Conservation (phyloP, 1,140 invertebrate species). For the Papilio polytes region DNA sequence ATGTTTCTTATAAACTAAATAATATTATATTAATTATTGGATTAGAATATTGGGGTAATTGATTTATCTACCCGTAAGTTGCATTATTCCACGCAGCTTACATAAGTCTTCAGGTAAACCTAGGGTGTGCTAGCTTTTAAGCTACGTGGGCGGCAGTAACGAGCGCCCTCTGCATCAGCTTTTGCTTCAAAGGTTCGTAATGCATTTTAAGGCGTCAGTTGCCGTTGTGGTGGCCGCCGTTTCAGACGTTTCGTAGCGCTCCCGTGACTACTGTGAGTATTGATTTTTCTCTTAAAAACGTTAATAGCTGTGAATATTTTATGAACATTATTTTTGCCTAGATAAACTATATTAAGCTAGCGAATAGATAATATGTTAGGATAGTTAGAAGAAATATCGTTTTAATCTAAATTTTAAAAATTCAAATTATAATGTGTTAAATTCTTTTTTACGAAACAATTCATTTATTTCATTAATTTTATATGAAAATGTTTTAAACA, state of each 20-base stretch:
- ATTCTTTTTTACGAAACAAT: too few species aligned
- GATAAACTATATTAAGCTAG: not conserved
- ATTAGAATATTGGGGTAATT: too few species aligned
- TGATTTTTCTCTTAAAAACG: not conserved
- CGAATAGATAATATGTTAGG: not conserved
- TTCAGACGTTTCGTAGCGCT: not conserved
- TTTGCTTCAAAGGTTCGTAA: not conserved
- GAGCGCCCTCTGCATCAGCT: not conserved
- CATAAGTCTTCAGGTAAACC: not conserved
- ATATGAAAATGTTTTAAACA: not conserved
- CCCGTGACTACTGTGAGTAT: not conserved
- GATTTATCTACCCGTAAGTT: too few species aligned
- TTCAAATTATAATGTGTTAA: too few species aligned
- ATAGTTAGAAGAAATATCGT: not conserved
- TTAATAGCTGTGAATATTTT: not conserved
- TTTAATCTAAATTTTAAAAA: not conserved
- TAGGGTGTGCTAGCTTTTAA: not conserved
- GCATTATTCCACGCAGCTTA: not conserved
- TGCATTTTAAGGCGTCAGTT: constrained; percentile 1
- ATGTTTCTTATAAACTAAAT: too few species aligned
- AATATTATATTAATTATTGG: too few species aligned
- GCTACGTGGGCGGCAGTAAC: not conserved
- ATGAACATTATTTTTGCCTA: not conserved
- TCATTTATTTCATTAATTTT: not conserved
- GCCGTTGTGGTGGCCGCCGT: not conserved